Evolutionary conservation across 2,113 vertebrate genomes (phyloP).

Genomic region (Sceloporus undulatus): DNA sequence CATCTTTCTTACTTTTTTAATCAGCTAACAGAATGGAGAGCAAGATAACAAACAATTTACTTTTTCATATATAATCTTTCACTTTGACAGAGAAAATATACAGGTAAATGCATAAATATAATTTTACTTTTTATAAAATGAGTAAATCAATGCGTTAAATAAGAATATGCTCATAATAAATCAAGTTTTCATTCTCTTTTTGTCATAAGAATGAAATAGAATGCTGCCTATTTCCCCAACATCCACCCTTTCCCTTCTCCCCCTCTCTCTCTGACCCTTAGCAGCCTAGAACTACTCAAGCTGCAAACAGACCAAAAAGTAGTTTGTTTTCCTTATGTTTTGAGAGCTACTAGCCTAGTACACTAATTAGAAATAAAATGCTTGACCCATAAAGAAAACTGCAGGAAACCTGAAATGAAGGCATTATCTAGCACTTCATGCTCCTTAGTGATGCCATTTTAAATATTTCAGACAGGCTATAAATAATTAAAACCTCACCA

Average conservation of each 20-base stretch:
- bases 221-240: not conserved
- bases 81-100: conserved; percentile 25
- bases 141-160: not conserved
- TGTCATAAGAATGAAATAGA: not conserved
- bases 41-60: not conserved
- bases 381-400: conserved; percentile 81
- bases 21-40: not conserved
- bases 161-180: not conserved
- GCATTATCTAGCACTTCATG: conserved; percentile 83
- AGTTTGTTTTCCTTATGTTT: conserved; percentile 79
- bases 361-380: conserved; percentile 81
- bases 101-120: conserved; percentile 36
- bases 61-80: conserved; percentile 10
- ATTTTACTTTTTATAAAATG: conserved; percentile 21
- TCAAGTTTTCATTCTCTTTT: conserved; percentile 25
- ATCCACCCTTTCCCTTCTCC: not conserved
- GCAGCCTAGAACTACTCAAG: conserved; percentile 60
- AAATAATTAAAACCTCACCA: conserved; percentile 87
- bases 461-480: conserved; percentile 84
- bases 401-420: conserved; percentile 83
- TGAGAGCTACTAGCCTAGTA: conserved; percentile 73
- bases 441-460: conserved; percentile 84
- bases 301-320: conserved; percentile 64
- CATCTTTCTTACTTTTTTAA: not conserved
- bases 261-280: conserved; percentile 66